Percentiles rank a stretch among this genome's conserved stretches.
Evolutionary conservation across 2,113 vertebrate species (phyloP).

Genomic region (Rhea pennata): DNA sequence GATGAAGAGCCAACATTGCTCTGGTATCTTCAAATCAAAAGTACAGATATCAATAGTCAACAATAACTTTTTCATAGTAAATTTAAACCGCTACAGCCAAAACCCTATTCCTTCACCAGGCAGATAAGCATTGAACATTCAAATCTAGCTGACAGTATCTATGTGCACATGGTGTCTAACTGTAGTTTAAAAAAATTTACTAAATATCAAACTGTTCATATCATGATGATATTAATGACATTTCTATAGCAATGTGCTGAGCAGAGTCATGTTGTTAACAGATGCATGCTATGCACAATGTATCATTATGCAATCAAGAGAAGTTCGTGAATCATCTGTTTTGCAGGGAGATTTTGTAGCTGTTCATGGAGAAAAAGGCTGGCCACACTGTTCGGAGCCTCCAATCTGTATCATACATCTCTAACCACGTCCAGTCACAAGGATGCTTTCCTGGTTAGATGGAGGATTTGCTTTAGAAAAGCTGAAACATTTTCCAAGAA

Average conservation of each 20-base stretch:
- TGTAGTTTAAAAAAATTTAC: neutral
- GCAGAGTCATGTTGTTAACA: neutral
- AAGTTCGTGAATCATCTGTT: slow-evolving; percentile 30
- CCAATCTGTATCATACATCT: neutral
- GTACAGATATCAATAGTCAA: too few relatives aligned
- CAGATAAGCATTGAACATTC: neutral
- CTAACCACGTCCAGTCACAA: neutral
- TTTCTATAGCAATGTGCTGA: neutral
- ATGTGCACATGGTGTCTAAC: neutral
- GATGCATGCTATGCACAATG: neutral
- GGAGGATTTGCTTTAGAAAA: neutral
- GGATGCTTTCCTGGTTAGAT: neutral
- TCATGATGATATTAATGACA: neutral
- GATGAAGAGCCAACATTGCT: neutral
- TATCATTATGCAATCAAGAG: slow-evolving; percentile 3
- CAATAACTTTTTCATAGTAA: neutral
- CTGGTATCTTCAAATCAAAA: neutral
- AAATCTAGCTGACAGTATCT: neutral
- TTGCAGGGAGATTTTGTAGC: neutral
- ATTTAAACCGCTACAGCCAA: neutral
- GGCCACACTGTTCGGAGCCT: neutral
- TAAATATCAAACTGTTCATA: neutral
- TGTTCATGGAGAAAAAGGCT: neutral
- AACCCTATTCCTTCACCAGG: neutral
- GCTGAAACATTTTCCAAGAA: neutral